phyloP scores from a whole-genome alignment of 2,797 vertebrate species.

The Onychomys arenicola region DNA sequence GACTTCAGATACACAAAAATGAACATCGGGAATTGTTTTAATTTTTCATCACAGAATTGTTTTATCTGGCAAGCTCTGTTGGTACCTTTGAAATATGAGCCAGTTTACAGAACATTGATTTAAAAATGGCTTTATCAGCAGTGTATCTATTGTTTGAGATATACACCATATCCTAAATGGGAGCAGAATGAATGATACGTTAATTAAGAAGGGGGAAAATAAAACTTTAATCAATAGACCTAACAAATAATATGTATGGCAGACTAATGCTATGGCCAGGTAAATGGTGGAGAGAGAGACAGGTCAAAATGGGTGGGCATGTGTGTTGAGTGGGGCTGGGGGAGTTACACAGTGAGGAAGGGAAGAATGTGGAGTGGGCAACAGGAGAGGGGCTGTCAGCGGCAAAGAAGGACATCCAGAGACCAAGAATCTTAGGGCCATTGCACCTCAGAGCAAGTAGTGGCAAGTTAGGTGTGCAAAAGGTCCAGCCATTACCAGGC shows the following conservation, averaged over 20 bases:
- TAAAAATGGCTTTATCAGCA: constrained; percentile 79
- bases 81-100: constrained; percentile 73
- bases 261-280: background rate
- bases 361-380: background rate
- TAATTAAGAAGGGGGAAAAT: constrained; percentile 73
- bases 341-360: background rate
- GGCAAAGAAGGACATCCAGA: background rate
- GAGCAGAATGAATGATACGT: constrained; percentile 69
- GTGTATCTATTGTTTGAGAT: constrained; percentile 70
- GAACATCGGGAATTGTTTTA: constrained; percentile 62
- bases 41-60: constrained; percentile 72
- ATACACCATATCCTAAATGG: constrained; percentile 42
- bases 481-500: background rate
- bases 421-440: background rate
- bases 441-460: background rate
- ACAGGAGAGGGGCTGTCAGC: background rate
- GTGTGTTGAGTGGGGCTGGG: background rate
- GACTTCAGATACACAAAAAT: constrained; percentile 53
- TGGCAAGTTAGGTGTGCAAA: background rate
- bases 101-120: constrained; percentile 76
- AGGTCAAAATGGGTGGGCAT: background rate
- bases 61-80: constrained; percentile 64
- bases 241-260: constrained; percentile 55
- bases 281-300: background rate
- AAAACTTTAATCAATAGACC: constrained; percentile 72